Conservation (phyloP, 2,113 vertebrate genomes). For the Phylloscopus trochiloides region DNA sequence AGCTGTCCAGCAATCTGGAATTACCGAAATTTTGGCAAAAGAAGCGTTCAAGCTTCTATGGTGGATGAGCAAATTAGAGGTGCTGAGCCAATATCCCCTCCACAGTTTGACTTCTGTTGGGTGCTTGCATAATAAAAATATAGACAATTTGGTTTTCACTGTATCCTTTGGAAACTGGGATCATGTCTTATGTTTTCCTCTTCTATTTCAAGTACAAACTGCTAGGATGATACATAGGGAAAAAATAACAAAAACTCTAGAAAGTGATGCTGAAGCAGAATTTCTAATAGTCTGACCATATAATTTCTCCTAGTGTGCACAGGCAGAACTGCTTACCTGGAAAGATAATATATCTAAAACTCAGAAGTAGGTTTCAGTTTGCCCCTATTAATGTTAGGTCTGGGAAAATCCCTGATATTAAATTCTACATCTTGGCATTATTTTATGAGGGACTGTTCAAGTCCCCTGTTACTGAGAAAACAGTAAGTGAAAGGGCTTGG, state of each 20-base stretch:
- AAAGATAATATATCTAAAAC: neutral
- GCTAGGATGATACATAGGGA: neutral
- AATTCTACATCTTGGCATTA: neutral
- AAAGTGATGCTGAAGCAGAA: neutral
- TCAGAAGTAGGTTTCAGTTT: neutral
- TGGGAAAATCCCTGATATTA: neutral
- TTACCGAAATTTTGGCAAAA: constrained; percentile 9
- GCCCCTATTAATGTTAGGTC: neutral
- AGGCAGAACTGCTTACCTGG: neutral
- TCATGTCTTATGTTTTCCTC: neutral
- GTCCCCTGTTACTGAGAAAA: neutral
- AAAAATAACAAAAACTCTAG: neutral
- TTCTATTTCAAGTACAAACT: neutral
- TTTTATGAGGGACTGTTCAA: neutral
- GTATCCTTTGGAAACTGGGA: neutral
- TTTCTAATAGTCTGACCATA: neutral
- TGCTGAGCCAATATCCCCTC: neutral
- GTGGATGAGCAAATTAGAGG: neutral
- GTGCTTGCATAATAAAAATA: neutral
- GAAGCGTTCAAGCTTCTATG: neutral
- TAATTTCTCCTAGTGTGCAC: neutral
- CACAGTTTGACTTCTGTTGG: neutral
- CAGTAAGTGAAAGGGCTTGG: neutral
- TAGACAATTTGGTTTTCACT: neutral
- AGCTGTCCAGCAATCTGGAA: neutral